Evolutionary conservation across 2,113 vertebrate species (phyloP).

Genomic region (human): GRCh38 chr18:57768501-57769000

Average conservation of each 20-base stretch:
- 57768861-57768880: background rate
- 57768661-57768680: constrained; percentile 36
- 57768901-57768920: background rate
- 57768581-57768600: background rate
- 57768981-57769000: background rate
- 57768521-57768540: background rate
- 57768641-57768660: background rate
- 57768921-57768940: background rate
- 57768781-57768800: constrained; percentile 42
- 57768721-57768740: constrained; percentile 40
- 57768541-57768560: constrained; percentile 37
- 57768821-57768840: constrained; percentile 36
- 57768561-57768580: background rate
- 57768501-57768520: constrained; percentile 7
- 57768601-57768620: constrained; percentile 33
- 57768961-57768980: background rate
- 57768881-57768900: background rate
- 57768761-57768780: constrained; percentile 38
- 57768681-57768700: constrained; percentile 56
- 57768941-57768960: background rate
- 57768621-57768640: constrained; percentile 3
- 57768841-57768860: background rate
- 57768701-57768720: constrained; percentile 43
- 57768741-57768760: background rate
- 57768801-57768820: constrained; percentile 45